These are phyloP conservation scores for Epistrophe grossulariae DNA, from an alignment of 2,888 invertebrate genomes.

Conservation along the genomic window DNA sequence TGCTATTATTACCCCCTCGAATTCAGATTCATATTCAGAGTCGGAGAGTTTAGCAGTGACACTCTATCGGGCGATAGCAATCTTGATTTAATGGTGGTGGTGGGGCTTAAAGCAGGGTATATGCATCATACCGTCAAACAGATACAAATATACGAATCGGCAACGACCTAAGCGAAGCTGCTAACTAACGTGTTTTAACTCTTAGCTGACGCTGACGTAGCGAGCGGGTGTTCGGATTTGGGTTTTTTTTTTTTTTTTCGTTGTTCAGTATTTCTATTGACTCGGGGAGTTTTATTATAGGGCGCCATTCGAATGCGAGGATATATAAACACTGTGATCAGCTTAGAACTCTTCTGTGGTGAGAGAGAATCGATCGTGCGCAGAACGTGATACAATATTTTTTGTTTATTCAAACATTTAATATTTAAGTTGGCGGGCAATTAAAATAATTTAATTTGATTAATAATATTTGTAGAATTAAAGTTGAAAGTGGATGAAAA, in stretches of 20 bases:
- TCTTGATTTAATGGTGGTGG: slow-evolving; percentile 33
- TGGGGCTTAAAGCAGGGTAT: background rate
- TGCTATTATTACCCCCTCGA: slow-evolving; percentile 54
- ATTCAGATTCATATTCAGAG: slow-evolving; percentile 17
- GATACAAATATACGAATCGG: slow-evolving; percentile 15
- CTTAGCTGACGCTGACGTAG: slow-evolving; percentile 25
- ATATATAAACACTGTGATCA: slow-evolving; percentile 67
- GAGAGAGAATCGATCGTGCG: slow-evolving; percentile 69
- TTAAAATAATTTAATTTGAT: background rate
- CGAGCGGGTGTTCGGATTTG: slow-evolving; percentile 39
- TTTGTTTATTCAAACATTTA: slow-evolving; percentile 17
- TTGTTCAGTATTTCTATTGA: slow-evolving; percentile 44
- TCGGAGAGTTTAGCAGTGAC: slow-evolving; percentile 8
- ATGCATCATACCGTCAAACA: background rate
- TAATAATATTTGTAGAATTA: slow-evolving; percentile 8
- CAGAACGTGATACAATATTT: slow-evolving; percentile 62
- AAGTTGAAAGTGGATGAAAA: slow-evolving; percentile 34
- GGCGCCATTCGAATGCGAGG: slow-evolving; percentile 69
- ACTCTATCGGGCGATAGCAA: background rate
- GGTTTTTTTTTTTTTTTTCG: slow-evolving; percentile 47
- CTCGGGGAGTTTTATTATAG: slow-evolving; percentile 24
- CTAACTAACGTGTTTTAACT: slow-evolving; percentile 31
- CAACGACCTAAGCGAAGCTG: slow-evolving; percentile 5
- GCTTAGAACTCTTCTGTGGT: slow-evolving; percentile 73
- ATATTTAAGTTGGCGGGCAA: slow-evolving; percentile 36